Conservation (phyloP, 2,888 invertebrate genomes). For the Drosophila kanekoi region DNA sequence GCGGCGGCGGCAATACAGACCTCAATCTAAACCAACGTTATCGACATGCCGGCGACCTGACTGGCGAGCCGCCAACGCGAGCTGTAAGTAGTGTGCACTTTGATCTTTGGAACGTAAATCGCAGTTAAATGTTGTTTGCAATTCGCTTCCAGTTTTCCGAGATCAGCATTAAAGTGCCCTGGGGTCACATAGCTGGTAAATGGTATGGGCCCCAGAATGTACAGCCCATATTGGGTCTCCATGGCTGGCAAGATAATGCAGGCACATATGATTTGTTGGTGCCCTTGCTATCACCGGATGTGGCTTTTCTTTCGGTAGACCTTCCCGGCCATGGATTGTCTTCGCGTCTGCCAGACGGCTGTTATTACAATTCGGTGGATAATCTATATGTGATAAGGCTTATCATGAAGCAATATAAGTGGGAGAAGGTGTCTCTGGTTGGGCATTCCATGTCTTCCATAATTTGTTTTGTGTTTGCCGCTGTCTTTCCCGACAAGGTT, state of each 20-base stretch:
- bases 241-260: slow-evolving; percentile 93
- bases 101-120: slow-evolving; percentile 29
- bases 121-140: background rate
- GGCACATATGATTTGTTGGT: slow-evolving; percentile 90
- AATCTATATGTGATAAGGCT: slow-evolving; percentile 86
- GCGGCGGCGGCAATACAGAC: slow-evolving; percentile 30
- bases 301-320: slow-evolving; percentile 88
- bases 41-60: slow-evolving; percentile 82
- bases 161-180: slow-evolving; percentile 89
- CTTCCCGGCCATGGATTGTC: slow-evolving; percentile 91
- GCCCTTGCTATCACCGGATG: slow-evolving; percentile 86
- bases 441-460: slow-evolving; percentile 90
- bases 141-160: slow-evolving; percentile 86
- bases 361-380: slow-evolving; percentile 84
- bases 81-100: slow-evolving; percentile 76
- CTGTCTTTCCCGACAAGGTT: slow-evolving; percentile 86
- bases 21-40: slow-evolving; percentile 67
- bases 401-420: slow-evolving; percentile 88
- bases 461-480: slow-evolving; percentile 87
- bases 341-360: slow-evolving; percentile 88
- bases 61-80: slow-evolving; percentile 78
- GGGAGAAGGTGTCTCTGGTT: slow-evolving; percentile 89
- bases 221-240: slow-evolving; percentile 89
- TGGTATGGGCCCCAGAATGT: slow-evolving; percentile 89
- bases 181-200: slow-evolving; percentile 90